Evolutionary conservation across 2,888 invertebrate genomes (phyloP), one percentile per base, ranked within the genome.

Genomic region (Caenorhabditis afra): DNA sequence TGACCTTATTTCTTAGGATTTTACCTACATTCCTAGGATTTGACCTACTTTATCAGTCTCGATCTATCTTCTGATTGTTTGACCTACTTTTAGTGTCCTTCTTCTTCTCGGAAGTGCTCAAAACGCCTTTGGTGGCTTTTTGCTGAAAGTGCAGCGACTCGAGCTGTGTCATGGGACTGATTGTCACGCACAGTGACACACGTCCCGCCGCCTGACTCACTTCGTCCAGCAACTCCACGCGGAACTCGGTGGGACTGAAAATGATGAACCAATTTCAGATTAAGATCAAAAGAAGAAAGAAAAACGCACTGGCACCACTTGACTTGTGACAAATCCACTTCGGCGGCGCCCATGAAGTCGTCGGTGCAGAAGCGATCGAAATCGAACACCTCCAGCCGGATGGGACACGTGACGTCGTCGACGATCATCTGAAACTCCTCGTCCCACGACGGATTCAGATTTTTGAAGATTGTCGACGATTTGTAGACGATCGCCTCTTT

Each of bases 391-490:
- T 96, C 96, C 78, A 96, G 93, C 86, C 94, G 93, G 53, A 97
- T 93, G 1, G 95, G 94, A 88, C 93, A 93, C 88, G 95, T 95
- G 94, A 92, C 89, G 77, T 97, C 96, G 91, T 96, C 96, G 79
- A 96, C 93, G 53, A 95, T 95, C 86, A 97, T 93, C 10, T 94
- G 94, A 91, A 98, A 96, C 86, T 94, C 94, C 91, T 99, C 98
- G 90, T 99, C 96, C 98, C 98, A 99, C n/a, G 94, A 93, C 0
- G 98, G 98, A 92, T 97, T 97, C 78, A 99, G 93, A 91, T 96
- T 96, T 87, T 96, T 93, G 91, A 95, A 95, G 77, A 99, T 94
- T 68, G 95, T 98, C 90, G 94, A 94, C 86, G 96, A 96, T 92
- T 97, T 97, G 92, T 96, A 95, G 85, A 96, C 93, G 85, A 96